phyloP scores from a whole-genome alignment of 2,113 vertebrate species.

The Centropus bengalensis region DNA sequence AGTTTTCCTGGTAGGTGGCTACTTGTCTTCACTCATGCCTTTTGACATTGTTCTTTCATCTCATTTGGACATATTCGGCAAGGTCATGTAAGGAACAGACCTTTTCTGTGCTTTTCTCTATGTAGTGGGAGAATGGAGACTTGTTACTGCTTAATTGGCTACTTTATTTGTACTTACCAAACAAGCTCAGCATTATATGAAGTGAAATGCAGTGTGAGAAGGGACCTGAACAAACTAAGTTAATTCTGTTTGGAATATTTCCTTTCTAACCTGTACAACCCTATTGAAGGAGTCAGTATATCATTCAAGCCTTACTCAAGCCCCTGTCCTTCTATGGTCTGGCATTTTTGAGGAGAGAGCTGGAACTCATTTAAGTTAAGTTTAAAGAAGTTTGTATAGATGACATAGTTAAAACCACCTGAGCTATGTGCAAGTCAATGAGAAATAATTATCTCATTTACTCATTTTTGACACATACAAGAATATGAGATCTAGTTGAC shows the following conservation, averaged over 20 bases:
- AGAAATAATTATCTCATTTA: neutral
- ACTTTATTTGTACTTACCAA: neutral
- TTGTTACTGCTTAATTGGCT: neutral
- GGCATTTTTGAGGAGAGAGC: neutral
- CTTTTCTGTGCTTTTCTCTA: neutral
- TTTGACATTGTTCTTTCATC: neutral
- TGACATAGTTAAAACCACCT: neutral
- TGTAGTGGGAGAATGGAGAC: neutral
- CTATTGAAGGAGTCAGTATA: neutral
- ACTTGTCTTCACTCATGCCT: neutral
- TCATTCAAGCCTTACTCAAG: neutral
- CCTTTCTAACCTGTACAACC: neutral
- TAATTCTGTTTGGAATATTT: neutral
- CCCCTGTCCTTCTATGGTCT: neutral
- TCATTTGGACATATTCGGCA: neutral
- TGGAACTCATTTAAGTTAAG: neutral
- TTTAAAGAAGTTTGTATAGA: neutral
- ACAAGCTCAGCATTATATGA: neutral
- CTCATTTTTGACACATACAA: neutral
- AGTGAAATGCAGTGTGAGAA: neutral
- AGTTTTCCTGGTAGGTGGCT: neutral
- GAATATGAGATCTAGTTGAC: neutral
- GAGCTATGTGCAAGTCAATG: neutral
- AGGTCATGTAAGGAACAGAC: neutral
- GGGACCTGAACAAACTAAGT: accelerated